Percentiles rank a stretch among this genome's conserved stretches.
Conservation (phyloP, 2,888 invertebrate genomes). For the Cantharis rufa region DNA sequence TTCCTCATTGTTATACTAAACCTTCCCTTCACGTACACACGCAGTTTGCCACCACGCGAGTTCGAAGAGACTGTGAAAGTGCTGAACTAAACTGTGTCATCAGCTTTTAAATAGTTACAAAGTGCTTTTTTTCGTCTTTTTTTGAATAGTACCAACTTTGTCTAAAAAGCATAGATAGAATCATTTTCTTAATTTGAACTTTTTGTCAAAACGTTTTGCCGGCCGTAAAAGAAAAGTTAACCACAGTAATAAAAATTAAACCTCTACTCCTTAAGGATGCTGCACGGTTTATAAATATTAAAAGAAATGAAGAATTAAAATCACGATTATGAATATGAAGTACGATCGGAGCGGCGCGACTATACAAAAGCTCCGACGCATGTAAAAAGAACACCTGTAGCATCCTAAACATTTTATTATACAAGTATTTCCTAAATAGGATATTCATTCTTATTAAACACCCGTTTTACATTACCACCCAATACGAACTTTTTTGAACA, state of each 20-base stretch:
- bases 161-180: background rate
- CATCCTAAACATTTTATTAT: constrained; percentile 30
- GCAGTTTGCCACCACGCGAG: constrained; percentile 28
- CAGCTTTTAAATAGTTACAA: constrained; percentile 1
- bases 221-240: background rate
- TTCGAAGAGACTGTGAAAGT: constrained; percentile 21
- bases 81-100: constrained; percentile 4
- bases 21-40: constrained; percentile 39
- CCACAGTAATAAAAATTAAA: background rate
- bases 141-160: background rate
- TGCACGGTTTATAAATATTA: constrained; percentile 22
- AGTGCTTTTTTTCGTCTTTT: constrained; percentile 5
- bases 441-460: constrained; percentile 18
- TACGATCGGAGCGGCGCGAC: constrained; percentile 24
- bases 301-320: constrained; percentile 14
- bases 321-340: constrained; percentile 28
- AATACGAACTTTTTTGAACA: constrained; percentile 18
- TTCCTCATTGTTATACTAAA: constrained; percentile 50
- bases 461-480: constrained; percentile 21
- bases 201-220: background rate
- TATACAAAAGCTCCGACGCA: constrained; percentile 26
- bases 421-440: constrained; percentile 27
- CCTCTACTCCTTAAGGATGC: constrained; percentile 1
- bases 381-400: constrained; percentile 32
- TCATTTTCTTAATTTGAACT: background rate